Evolutionary conservation across 1,140 invertebrate species (phyloP), one percentile per base, ranked within the genome.

Genomic region (Dinothrombium tinctorium): DNA sequence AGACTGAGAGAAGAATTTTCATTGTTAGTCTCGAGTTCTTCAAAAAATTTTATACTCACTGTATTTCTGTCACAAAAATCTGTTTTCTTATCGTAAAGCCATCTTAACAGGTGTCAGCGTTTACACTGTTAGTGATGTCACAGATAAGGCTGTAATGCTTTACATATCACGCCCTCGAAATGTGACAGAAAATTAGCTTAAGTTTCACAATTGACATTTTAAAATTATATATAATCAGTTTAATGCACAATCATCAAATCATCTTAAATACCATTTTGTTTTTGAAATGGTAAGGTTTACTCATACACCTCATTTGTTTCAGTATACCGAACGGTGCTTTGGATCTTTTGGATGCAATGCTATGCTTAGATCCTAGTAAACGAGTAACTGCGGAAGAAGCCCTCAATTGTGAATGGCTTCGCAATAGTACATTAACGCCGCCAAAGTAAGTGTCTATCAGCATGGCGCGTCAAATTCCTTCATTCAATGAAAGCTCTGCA

Each of bases 331-430:
- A 62, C 7, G 59, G 71, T 12, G 89, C 90, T 0, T 63, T 99
- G 9, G 87, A 94, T 55, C 65, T 99, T 20, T 65, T 99, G 23
- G 92, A 99, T 59, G 72, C 76, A 54, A 95, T 99, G 90, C 61
- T 99, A 38, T 81, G 89, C 52, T 60, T 99, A 40, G 90, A 98
- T 64, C 94, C 92, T 0, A 72, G 76, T 12, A 78, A 77, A 53
- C 63, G 94, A 47, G 86, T 94, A 44, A 87, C 84, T 0, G 87
- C 90, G 6, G 80, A 87, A 33, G 78, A 90, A 53, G 89, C 92
- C 3, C 66, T 99, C 0, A 76, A 83, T 54, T 82, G 80, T 48
- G 63, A 72, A n/a, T 99, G 90, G 90, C 61, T 99, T 1, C 81
- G 74, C 58, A 77, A 81, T 58, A 72, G 95, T 26, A 70, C 73